phyloP scores from a whole-genome alignment of 2,888 invertebrate genomes.

The Auanema sp. region DNA sequence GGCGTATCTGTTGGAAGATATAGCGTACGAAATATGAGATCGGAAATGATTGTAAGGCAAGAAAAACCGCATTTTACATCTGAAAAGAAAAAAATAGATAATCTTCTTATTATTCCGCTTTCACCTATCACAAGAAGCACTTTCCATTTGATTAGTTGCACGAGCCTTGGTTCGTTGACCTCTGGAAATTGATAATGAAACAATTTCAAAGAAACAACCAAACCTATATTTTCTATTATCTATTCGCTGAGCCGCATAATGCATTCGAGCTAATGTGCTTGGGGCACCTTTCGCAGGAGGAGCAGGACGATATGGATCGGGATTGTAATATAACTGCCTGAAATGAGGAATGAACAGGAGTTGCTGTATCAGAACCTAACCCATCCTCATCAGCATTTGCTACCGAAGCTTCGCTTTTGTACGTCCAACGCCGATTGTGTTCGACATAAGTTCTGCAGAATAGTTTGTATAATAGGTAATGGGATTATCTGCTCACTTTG shows the following conservation, averaged over 20 bases:
- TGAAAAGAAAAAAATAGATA: background rate
- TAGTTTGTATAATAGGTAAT: too few species aligned
- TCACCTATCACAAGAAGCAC: conserved; percentile 13
- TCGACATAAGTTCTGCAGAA: conserved; percentile 13
- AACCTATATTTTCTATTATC: conserved; percentile 19
- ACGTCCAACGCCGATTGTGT: conserved; percentile 16
- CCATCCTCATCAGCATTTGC: conserved; percentile 4
- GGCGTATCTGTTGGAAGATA: conserved; percentile 4
- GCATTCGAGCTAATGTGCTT: conserved; percentile 12
- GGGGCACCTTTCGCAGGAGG: conserved; percentile 12
- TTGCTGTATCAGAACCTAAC: background rate
- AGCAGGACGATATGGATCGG: conserved; percentile 15
- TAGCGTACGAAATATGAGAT: conserved; percentile 11
- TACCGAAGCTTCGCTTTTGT: conserved; percentile 8
- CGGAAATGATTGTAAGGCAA: conserved; percentile 12
- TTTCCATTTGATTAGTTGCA: conserved; percentile 15
- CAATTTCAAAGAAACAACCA: background rate
- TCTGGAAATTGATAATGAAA: conserved; percentile 8
- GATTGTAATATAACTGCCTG: conserved; percentile 9
- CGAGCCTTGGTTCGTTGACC: conserved; percentile 3
- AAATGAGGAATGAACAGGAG: background rate
- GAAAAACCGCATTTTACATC: conserved; percentile 17
- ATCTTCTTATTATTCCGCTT: background rate
- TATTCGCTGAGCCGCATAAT: conserved; percentile 13
- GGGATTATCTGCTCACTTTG: background rate